Base-by-base conservation (phyloP, 2,797 vertebrate species). In the Sebastes miniatus region DNA sequence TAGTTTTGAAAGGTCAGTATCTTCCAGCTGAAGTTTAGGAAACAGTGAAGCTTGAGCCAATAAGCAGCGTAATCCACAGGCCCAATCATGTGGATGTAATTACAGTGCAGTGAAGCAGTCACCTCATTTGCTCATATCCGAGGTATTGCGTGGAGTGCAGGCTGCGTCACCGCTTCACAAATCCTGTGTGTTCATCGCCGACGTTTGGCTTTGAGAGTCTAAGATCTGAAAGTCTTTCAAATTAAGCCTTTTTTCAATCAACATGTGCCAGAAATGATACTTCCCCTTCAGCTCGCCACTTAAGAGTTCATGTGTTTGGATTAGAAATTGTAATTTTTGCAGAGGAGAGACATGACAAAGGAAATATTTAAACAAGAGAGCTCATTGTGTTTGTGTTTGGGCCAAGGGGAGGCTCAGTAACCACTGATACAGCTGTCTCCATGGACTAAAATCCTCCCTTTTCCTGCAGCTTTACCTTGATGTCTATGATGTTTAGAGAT, bases 1-100 rank as follows among this genome's bases (percentile, higher is more conserved):
- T 61, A 5, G 24, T 24, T 73, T 34, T 36, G 6, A 79, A 82
- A 70, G 70, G 78, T 77, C 61, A 68, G 56, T 62, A 71, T 74
- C 43, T 80, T 31, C 34, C 20, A 13, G 24, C 27, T 57, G 18
- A 85, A 83, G 73, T 85, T 85, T 20, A 63, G 69, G 65, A 79
- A 85, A 66, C 36, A 20, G 50, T 29, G 43, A 14, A 25, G 63
- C 24, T 75, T 58, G 67, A 82, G 66, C 57, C 73, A 39, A 20
- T 50, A 50, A 81, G 70, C 75, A 77, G 81, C 61, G 50, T 92
- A 80, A 92, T 92, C 88, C 88, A 75, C 76, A 84, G 85, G 80
- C 77, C 74, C 76, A 73, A 87, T 90, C 90, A 92, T 91, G 90
- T 91, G 91, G 87, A 89, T 83, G 83, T 91, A 91, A 93, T 93